Evolutionary conservation across 2,113 vertebrate species (phyloP), one percentile per base, ranked within the genome.

Genomic region (Nesoenas mayeri): DNA sequence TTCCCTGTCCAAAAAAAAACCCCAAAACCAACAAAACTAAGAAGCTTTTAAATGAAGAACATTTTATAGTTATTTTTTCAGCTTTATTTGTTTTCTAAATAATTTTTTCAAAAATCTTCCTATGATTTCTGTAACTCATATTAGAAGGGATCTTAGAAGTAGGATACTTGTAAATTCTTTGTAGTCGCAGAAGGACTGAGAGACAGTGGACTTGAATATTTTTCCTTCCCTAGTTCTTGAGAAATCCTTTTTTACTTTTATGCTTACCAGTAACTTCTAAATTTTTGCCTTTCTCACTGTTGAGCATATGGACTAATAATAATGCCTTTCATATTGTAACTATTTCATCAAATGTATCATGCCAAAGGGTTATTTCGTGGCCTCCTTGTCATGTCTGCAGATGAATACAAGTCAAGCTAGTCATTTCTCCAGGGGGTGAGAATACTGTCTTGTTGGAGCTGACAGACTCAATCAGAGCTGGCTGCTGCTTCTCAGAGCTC

Each of bases 401-500:
- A 91, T 78, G 69, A 95, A 91, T 86, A 57, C 61, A 93, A 84
- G 79, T 57, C 77, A 96, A 86, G 83, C 69, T 42, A 86, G 72
- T 89, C 1, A 85, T 86, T 95, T 91, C 92, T 97, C 90, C 65
- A 84, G 85, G 93, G 40, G 20, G 17, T 79, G 69, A 91, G 77
- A 71, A 93, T 64, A 56, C 44, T 48, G 48, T 86, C 69, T 75
- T 89, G 75, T 34, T 93, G 71, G 93, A 96, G 62, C 79, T 93
- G 83, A 95, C 83, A 84, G 57, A 44, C 57, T 94, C 69, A 34
- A 69, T 90, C 93, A 87, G 85, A 96, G 57, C 69, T 92, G 79
- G 71, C 79, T 93, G 84, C 83, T 85, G 71, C 71, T 93, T 87
- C 80, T 85, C 85, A 92, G 86, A 92, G 96, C 95, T 93, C 83